Percentiles rank a stretch among this genome's conserved stretches.
Conservation (phyloP, 2,113 vertebrate species). For the Anthoscopus minutus region DNA sequence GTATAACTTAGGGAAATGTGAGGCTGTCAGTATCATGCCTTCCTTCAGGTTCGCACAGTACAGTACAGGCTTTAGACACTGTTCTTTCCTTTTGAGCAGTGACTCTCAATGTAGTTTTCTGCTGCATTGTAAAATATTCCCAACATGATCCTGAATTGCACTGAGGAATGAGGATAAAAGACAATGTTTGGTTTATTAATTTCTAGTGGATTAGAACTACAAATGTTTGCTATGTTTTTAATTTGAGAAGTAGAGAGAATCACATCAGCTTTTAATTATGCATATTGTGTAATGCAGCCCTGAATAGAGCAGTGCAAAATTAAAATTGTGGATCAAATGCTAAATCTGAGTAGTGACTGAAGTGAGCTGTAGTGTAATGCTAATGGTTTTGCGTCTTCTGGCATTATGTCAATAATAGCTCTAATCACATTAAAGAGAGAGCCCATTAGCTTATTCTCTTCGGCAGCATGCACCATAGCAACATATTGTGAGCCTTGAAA, state of each 20-base stretch:
- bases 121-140: conserved; percentile 63
- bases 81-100: conserved; percentile 23
- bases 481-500: conserved; percentile 73
- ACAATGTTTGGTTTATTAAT: conserved; percentile 79
- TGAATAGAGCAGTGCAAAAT: conserved; percentile 76
- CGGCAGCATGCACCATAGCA: conserved; percentile 75
- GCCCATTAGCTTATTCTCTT: conserved; percentile 95
- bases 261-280: conserved; percentile 82
- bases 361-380: conserved; percentile 81
- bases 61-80: not conserved
- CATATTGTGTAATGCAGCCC: conserved; percentile 77
- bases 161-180: conserved; percentile 73
- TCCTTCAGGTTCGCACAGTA: conserved; percentile 17
- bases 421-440: conserved; percentile 99
- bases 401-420: conserved; percentile 99
- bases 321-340: conserved; percentile 81
- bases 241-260: conserved; percentile 77
- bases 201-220: conserved; percentile 79
- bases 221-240: conserved; percentile 82
- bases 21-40: not conserved
- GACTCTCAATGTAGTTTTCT: conserved; percentile 4
- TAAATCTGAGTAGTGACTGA: conserved; percentile 75
- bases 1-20: not conserved
- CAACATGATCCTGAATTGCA: conserved; percentile 64
- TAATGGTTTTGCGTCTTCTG: conserved; percentile 98